phyloP scores from a whole-genome alignment of 2,113 vertebrate species.

The Neogale vison region DNA sequence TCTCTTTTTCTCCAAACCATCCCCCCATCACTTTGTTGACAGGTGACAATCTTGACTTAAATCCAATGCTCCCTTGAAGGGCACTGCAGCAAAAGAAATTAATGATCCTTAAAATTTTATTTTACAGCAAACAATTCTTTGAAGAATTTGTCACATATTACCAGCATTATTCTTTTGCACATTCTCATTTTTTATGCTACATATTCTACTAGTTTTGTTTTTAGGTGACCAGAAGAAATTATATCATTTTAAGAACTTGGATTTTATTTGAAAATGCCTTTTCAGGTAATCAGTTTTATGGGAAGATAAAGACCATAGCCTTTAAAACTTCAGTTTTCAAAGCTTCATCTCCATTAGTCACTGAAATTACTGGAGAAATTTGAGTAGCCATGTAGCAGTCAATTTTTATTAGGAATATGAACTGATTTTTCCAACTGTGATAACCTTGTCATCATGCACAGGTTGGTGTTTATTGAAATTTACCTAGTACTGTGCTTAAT shows the following conservation, averaged over 20 bases:
- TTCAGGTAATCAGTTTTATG: neutral
- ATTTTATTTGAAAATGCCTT: conserved; percentile 16
- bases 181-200: neutral
- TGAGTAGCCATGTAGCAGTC: neutral
- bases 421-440: neutral
- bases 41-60: conserved; percentile 16
- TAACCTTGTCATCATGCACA: neutral
- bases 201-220: neutral
- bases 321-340: neutral
- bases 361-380: neutral
- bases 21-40: neutral
- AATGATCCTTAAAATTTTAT: conserved; percentile 5
- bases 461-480: neutral
- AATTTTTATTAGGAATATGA: neutral
- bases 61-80: neutral
- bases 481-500: neutral
- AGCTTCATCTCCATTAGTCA: neutral
- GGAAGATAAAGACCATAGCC: neutral
- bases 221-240: neutral
- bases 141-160: neutral
- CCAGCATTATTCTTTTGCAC: neutral
- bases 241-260: conserved; percentile 25
- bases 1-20: neutral
- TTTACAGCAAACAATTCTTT: neutral
- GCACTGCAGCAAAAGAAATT: neutral